Evolutionary conservation across 2,888 invertebrate genomes (phyloP).

Genomic region (Cenopis cana): DNA sequence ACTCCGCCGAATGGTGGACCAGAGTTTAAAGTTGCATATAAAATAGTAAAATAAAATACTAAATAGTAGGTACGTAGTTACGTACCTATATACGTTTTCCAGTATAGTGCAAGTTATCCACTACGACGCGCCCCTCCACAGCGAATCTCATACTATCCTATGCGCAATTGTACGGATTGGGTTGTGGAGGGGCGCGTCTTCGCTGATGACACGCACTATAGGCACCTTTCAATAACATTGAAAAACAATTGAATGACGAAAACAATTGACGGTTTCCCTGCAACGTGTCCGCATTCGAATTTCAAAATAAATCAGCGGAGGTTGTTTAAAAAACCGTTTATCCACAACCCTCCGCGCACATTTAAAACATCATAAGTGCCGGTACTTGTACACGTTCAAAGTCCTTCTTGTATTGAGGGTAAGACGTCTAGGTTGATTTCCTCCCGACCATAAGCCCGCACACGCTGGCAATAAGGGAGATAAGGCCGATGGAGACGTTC

Average conservation of each 20-base stretch:
- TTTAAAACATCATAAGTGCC: slow-evolving; percentile 12
- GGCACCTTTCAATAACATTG: slow-evolving; percentile 6
- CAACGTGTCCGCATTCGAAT: slow-evolving; percentile 61
- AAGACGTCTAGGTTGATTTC: slow-evolving; percentile 72
- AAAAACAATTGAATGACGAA: slow-evolving; percentile 48
- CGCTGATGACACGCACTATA: too few relatives aligned
- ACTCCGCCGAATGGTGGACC: too few relatives aligned
- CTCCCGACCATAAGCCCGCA: slow-evolving; percentile 76
- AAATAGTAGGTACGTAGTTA: too few relatives aligned
- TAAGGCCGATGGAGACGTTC: slow-evolving; percentile 69
- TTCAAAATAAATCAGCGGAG: slow-evolving; percentile 66
- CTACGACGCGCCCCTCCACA: too few relatives aligned
- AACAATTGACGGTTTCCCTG: slow-evolving; percentile 45
- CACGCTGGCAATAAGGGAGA: slow-evolving; percentile 78
- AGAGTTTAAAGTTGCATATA: too few relatives aligned
- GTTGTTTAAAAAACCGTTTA: slow-evolving; percentile 74
- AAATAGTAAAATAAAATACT: too few relatives aligned
- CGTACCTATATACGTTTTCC: too few relatives aligned
- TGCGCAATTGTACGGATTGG: too few relatives aligned
- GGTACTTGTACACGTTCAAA: slow-evolving; percentile 9
- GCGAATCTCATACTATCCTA: too few relatives aligned
- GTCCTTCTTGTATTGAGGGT: slow-evolving; percentile 5
- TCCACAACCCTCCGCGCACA: slow-evolving; percentile 44
- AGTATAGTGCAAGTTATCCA: too few relatives aligned
- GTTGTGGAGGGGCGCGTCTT: too few relatives aligned